Evolutionary conservation across 2,113 vertebrate species (phyloP).

Genomic region (Lophochroa leadbeateri): DNA sequence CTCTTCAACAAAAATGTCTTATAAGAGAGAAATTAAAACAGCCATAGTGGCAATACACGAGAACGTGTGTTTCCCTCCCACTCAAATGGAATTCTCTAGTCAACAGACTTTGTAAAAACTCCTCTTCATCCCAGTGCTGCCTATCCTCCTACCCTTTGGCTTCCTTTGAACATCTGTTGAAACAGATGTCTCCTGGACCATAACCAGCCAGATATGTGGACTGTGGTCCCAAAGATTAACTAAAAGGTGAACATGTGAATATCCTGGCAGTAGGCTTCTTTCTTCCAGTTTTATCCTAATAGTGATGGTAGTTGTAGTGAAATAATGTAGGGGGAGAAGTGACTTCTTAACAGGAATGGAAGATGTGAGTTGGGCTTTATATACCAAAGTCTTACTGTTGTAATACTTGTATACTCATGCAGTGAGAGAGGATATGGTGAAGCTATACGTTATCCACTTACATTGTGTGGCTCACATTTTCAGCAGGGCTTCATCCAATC

Average conservation of each 20-base stretch:
- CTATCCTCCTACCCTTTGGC: neutral
- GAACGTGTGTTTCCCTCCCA: neutral
- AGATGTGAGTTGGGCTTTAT: neutral
- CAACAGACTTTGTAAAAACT: neutral
- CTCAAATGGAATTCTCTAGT: neutral
- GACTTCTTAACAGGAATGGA: neutral
- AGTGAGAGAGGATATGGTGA: neutral
- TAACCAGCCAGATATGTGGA: neutral
- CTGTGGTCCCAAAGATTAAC: neutral
- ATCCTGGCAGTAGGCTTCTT: neutral
- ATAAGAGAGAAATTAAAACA: neutral
- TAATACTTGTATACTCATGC: neutral
- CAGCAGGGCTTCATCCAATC: neutral
- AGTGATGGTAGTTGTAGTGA: neutral
- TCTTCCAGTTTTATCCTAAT: neutral
- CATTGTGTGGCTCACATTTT: neutral
- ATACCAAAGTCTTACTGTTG: neutral
- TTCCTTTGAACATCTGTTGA: neutral
- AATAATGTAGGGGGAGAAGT: neutral
- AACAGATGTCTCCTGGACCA: neutral
- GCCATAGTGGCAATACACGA: neutral
- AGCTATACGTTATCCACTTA: neutral
- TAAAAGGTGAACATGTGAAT: neutral
- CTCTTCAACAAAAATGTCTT: neutral
- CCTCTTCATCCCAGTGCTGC: neutral